Conservation (phyloP, 1,140 invertebrate genomes). For the Cecropterus lyciades region DNA sequence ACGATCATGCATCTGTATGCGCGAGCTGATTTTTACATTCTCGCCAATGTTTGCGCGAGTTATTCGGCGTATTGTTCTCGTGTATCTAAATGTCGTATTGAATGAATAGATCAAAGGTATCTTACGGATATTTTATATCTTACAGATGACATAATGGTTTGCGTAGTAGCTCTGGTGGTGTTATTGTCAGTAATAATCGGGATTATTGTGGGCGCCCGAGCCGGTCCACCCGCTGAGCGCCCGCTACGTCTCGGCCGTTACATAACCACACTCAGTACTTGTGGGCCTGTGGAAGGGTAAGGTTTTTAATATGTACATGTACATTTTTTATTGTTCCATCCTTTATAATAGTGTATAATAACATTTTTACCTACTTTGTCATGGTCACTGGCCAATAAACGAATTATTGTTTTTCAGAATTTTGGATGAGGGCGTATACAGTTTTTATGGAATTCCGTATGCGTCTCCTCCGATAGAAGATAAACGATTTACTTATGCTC, state of each 20-base stretch:
- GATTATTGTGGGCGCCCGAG: slow-evolving; percentile 85
- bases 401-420: slow-evolving; percentile 79
- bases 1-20: no score
- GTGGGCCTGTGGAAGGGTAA: slow-evolving; percentile 91
- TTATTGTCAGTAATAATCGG: slow-evolving; percentile 88
- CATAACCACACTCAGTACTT: slow-evolving; percentile 89
- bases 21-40: no score
- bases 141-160: slow-evolving; percentile 82
- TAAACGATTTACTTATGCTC: slow-evolving; percentile 89
- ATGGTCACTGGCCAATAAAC: background rate
- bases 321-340: background rate
- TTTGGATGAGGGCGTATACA: slow-evolving; percentile 90
- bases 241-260: slow-evolving; percentile 86
- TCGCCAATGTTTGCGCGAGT: no score
- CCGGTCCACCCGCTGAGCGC: slow-evolving; percentile 68
- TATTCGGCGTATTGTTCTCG: no score
- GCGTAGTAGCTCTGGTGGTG: slow-evolving; percentile 85
- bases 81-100: no score
- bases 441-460: slow-evolving; percentile 94
- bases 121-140: no score
- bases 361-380: background rate
- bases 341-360: background rate
- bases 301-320: slow-evolving; percentile 40
- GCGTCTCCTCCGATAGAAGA: slow-evolving; percentile 90
- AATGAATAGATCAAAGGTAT: no score